Conservation (phyloP, 2,113 vertebrate genomes). For the Podocnemis expansa region DNA sequence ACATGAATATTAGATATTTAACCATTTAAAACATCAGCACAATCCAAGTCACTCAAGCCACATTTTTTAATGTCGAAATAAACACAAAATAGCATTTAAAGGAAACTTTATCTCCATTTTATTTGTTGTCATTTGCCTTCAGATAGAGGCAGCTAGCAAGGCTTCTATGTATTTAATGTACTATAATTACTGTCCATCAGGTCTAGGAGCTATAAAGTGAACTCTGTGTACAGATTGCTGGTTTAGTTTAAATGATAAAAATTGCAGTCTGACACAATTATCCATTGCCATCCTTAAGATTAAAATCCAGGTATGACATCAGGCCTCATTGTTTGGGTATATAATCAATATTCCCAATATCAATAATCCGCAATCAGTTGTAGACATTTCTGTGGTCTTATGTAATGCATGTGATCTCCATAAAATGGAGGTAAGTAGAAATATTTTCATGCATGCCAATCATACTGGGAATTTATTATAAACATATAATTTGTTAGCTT, state of each 20-base stretch:
- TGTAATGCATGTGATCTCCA: not conserved
- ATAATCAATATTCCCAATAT: not conserved
- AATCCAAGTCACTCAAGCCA: not conserved
- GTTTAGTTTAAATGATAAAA: fast-evolving
- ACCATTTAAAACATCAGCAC: not conserved
- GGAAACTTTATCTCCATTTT: not conserved
- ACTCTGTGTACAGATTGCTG: not conserved
- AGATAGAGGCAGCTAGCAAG: not conserved
- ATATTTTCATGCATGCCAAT: not conserved
- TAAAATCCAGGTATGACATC: not conserved
- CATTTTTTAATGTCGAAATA: not conserved
- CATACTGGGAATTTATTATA: not conserved
- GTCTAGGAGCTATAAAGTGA: not conserved
- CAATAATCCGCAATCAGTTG: not conserved
- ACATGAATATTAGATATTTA: not conserved
- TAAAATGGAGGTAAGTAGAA: not conserved
- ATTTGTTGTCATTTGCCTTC: not conserved
- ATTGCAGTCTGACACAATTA: not conserved
- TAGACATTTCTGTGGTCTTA: not conserved
- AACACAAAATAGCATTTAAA: not conserved
- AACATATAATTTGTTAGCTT: not conserved
- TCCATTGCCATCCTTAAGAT: not conserved
- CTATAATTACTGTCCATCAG: not conserved
- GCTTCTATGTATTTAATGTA: not conserved
- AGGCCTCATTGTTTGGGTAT: not conserved